Evolutionary conservation across 2,113 vertebrate genomes (phyloP).

Genomic region (Aphyosemion australe): DNA sequence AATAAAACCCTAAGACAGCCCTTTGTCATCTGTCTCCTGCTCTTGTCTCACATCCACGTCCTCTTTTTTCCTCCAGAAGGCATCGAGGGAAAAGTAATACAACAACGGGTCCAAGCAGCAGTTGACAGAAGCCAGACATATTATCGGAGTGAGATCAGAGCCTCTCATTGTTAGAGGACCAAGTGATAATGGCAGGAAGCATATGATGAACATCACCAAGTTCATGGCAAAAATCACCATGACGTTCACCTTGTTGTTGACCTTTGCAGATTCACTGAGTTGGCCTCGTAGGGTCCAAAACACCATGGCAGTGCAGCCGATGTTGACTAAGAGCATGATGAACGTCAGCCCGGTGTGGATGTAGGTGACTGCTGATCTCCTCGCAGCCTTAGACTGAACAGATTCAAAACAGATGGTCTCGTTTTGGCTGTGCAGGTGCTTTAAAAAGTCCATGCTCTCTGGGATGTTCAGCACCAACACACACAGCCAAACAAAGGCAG

Average conservation of each 20-base stretch:
- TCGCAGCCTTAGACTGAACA: background rate
- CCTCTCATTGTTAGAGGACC: background rate
- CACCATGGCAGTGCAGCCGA: constrained; percentile 61
- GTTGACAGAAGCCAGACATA: constrained; percentile 57
- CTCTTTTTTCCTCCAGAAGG: constrained; percentile 61
- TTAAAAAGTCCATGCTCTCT: background rate
- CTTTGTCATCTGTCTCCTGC: background rate
- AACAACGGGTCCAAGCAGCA: constrained; percentile 67
- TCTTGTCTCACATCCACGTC: background rate
- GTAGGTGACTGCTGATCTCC: fast-evolving
- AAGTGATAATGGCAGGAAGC: constrained; percentile 64
- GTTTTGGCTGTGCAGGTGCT: fast-evolving
- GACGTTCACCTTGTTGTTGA: constrained; percentile 64
- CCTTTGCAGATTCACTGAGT: constrained; percentile 12
- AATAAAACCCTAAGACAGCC: background rate
- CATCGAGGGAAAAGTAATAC: constrained; percentile 70
- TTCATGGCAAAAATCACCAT: constrained; percentile 69
- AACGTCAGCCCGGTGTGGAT: constrained; percentile 41
- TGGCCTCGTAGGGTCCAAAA: constrained; percentile 36
- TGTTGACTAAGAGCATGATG: constrained; percentile 55
- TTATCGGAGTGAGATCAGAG: background rate
- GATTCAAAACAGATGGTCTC: constrained; percentile 51
- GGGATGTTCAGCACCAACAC: constrained; percentile 44
- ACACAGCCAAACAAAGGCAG: constrained; percentile 46
- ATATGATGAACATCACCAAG: constrained; percentile 61